Evolutionary conservation across 2,797 vertebrate genomes (phyloP).

Genomic region (Steatocranus sp.): DNA sequence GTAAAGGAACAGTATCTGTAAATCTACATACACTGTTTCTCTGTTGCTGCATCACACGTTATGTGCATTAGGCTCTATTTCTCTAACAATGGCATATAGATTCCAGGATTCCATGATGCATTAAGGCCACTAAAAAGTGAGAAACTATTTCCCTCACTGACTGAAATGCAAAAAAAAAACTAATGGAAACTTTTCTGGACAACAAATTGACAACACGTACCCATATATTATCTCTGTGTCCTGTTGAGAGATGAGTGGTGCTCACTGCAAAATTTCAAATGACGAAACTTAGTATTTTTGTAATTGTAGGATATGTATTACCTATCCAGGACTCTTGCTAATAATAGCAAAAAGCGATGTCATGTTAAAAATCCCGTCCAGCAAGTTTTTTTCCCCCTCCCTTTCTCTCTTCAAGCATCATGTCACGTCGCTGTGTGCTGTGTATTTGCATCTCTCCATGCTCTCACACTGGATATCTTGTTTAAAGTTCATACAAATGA

Average conservation of each 20-base stretch:
- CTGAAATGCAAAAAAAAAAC: not conserved
- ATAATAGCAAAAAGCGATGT: not conserved
- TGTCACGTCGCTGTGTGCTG: not conserved
- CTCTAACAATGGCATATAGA: not conserved
- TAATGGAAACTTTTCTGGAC: constrained; percentile 8
- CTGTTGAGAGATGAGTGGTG: not conserved
- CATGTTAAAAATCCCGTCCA: not conserved
- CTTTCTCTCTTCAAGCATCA: not conserved
- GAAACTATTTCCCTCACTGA: constrained; percentile 10
- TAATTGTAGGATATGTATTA: not conserved
- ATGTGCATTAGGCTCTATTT: not conserved
- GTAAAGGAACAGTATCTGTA: not conserved
- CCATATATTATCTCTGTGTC: not conserved
- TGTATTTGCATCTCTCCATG: not conserved
- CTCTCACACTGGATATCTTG: not conserved
- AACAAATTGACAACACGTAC: constrained; percentile 1
- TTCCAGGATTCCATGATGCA: not conserved
- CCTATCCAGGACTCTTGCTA: not conserved
- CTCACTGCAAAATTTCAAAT: not conserved
- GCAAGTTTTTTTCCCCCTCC: not conserved
- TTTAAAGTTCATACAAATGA: constrained; percentile 27
- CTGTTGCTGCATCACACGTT: not conserved
- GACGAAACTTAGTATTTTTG: not conserved
- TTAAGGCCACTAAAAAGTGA: constrained; percentile 46
- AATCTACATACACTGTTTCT: not conserved